These are phyloP conservation scores for Aegithalos caudatus DNA, from an alignment of 2,113 vertebrate species.

Conservation along the genomic window DNA sequence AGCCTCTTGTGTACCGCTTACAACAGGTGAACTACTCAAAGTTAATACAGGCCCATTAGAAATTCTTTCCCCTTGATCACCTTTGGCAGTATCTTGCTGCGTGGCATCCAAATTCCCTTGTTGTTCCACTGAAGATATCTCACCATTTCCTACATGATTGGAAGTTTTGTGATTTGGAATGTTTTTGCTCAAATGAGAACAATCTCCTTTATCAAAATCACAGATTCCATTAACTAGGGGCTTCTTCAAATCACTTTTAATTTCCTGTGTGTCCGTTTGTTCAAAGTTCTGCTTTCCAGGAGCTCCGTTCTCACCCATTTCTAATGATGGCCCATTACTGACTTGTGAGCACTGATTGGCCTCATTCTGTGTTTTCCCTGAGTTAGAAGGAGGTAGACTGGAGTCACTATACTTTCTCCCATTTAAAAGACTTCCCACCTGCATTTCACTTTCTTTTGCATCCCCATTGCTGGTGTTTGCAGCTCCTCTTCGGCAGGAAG, in stretches of 20 bases:
- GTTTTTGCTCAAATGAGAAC: slow-evolving; percentile 94
- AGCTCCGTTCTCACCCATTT: slow-evolving; percentile 83
- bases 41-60: slow-evolving; percentile 90
- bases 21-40: slow-evolving; percentile 77
- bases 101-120: slow-evolving; percentile 81
- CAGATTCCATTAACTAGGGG: slow-evolving; percentile 95
- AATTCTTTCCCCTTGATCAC: slow-evolving; percentile 90
- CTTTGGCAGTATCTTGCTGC: slow-evolving; percentile 98
- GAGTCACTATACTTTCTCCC: slow-evolving; percentile 95
- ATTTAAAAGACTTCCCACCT: slow-evolving; percentile 91
- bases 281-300: slow-evolving; percentile 88
- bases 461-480: slow-evolving; percentile 93
- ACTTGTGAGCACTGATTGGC: slow-evolving; percentile 80
- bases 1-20: slow-evolving; percentile 76
- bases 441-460: slow-evolving; percentile 80
- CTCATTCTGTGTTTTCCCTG: slow-evolving; percentile 96
- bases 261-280: slow-evolving; percentile 75
- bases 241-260: slow-evolving; percentile 88
- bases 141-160: slow-evolving; percentile 98
- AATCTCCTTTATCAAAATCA: slow-evolving; percentile 93
- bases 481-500: slow-evolving; percentile 84
- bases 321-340: slow-evolving; percentile 87
- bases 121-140: slow-evolving; percentile 84
- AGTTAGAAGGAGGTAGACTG: slow-evolving; percentile 99
- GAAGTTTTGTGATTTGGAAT: slow-evolving; percentile 99